A percentile compares a stretch with the other conserved stretches of the same genome.
phyloP scores from a whole-genome alignment of 2,113 vertebrate genomes.

The Prionailurus viverrinus region DNA sequence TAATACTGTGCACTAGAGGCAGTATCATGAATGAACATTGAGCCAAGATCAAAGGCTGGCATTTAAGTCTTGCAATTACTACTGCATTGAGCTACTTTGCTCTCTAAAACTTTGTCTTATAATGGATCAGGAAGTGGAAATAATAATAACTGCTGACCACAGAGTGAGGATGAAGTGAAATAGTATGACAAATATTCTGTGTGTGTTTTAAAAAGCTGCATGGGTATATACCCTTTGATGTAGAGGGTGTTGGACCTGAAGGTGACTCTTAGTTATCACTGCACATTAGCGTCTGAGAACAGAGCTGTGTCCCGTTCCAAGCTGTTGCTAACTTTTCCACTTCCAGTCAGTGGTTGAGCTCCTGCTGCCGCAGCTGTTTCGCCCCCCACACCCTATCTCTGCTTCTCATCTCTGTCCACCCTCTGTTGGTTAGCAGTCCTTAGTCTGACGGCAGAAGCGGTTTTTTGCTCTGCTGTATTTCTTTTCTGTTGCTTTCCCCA shows the following conservation, averaged over 20 bases:
- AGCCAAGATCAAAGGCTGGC: neutral
- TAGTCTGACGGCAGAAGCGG: neutral
- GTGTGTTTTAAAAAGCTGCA: neutral
- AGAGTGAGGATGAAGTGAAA: neutral
- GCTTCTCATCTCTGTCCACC: neutral
- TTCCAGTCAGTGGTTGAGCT: neutral
- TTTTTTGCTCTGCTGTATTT: neutral
- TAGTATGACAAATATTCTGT: neutral
- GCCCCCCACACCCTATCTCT: accelerated
- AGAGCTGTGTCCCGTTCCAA: neutral
- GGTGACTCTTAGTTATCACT: neutral
- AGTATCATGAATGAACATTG: neutral
- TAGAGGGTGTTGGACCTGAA: neutral
- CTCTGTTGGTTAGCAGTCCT: neutral
- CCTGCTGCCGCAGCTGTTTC: neutral
- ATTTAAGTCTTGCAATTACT: neutral
- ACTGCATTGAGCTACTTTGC: neutral
- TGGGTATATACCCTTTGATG: neutral
- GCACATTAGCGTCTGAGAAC: neutral
- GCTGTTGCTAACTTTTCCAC: neutral
- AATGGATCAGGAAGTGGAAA: conserved; percentile 46
- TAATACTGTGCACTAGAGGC: neutral
- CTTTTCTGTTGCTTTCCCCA: neutral
- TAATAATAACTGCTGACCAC: neutral
- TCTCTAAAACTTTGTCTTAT: neutral